phyloP scores from a whole-genome alignment of 1,140 invertebrate genomes.

The Diabrotica virgifera region DNA sequence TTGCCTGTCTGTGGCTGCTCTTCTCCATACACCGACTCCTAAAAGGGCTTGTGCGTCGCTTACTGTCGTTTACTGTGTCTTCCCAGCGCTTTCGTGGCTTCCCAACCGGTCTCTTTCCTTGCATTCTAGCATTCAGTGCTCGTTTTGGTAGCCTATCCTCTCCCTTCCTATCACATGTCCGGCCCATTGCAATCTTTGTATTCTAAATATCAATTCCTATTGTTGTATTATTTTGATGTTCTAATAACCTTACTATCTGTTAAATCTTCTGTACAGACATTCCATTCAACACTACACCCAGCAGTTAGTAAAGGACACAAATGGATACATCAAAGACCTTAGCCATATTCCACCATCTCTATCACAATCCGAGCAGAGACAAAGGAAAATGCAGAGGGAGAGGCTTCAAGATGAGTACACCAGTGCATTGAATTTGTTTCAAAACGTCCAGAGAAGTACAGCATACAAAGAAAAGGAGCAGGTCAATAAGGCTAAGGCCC shows the following conservation, averaged over 20 bases:
- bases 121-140: too few species aligned
- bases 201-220: too few species aligned
- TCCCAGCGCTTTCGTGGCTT: too few species aligned
- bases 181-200: too few species aligned
- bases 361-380: conserved; percentile 64
- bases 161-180: too few species aligned
- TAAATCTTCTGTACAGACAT: conserved; percentile 62
- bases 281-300: conserved; percentile 95
- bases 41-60: too few species aligned
- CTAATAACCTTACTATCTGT: neutral
- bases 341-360: conserved; percentile 56
- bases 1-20: too few species aligned
- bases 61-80: too few species aligned
- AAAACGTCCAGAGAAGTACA: conserved; percentile 73
- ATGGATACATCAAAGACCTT: conserved; percentile 78
- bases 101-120: too few species aligned
- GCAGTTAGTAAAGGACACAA: conserved; percentile 92
- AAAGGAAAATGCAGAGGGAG: conserved; percentile 88
- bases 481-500: conserved; percentile 63
- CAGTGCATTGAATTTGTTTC: conserved; percentile 85
- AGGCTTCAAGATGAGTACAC: conserved; percentile 93
- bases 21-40: too few species aligned
- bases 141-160: too few species aligned
- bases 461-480: conserved; percentile 84
- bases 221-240: neutral